Conservation (phyloP, 2,888 invertebrate species). For the Pantelozetes paolii region DNA sequence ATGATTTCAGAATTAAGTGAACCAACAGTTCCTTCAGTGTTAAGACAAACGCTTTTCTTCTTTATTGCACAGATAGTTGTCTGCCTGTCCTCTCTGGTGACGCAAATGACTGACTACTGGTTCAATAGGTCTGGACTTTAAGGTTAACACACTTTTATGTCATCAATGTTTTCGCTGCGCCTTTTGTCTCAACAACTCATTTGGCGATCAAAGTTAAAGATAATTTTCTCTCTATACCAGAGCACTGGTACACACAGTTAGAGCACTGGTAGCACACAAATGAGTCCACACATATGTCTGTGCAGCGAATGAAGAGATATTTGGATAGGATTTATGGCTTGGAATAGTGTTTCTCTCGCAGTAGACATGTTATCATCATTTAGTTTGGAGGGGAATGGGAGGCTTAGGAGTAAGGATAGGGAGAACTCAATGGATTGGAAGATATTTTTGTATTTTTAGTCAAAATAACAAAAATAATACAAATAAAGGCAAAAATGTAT, state of each 20-base stretch:
- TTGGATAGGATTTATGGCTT: neutral
- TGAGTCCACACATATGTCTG: neutral
- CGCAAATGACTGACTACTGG: neutral
- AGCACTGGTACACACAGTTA: too few species aligned
- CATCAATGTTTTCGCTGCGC: neutral
- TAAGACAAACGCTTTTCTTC: too few species aligned
- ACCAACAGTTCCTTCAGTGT: neutral
- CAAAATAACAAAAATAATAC: too few species aligned
- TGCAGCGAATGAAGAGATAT: neutral
- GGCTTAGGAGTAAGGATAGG: neutral
- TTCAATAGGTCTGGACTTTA: conserved; percentile 23
- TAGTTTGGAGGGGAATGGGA: neutral
- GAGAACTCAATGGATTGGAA: neutral
- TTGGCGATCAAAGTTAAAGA: neutral
- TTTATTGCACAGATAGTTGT: too few species aligned
- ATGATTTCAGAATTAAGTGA: neutral
- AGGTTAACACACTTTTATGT: conserved; percentile 24
- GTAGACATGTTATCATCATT: conserved; percentile 1
- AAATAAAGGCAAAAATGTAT: too few species aligned
- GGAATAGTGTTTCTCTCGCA: too few species aligned
- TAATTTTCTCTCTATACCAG: too few species aligned
- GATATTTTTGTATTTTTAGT: too few species aligned
- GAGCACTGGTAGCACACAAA: neutral
- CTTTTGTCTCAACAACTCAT: neutral
- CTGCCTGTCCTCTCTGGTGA: neutral